Evolutionary conservation across 92 coral and sea anemone species (phyloP).

Genomic region (Phenganax subtilis): DNA sequence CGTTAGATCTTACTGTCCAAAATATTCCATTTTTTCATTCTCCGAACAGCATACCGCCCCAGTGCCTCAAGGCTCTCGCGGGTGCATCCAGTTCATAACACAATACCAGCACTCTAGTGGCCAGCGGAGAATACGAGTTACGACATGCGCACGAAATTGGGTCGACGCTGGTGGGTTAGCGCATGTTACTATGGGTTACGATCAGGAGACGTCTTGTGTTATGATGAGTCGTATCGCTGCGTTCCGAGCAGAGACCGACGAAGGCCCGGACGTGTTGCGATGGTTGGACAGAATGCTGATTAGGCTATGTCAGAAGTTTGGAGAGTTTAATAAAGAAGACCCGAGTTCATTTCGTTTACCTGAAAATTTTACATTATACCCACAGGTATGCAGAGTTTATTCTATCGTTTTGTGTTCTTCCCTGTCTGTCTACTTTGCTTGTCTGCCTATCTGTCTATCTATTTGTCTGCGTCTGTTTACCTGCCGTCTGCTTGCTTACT

Average conservation of each 20-base stretch:
- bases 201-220: slow-evolving; percentile 91
- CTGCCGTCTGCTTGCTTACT: too few species aligned
- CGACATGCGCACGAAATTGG: slow-evolving; percentile 98
- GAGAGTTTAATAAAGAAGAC: slow-evolving; percentile 93
- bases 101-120: slow-evolving; percentile 99
- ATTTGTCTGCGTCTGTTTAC: too few species aligned
- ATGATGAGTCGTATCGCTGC: slow-evolving; percentile 52
- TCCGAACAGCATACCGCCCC: slow-evolving; percentile 82
- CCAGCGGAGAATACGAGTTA: slow-evolving; percentile 95
- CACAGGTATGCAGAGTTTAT: slow-evolving; percentile 65
- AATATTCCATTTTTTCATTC: not conserved
- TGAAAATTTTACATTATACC: slow-evolving; percentile 89
- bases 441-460: too few species aligned
- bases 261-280: slow-evolving; percentile 95
- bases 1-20: not conserved
- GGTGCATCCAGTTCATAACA: slow-evolving; percentile 86
- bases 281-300: slow-evolving; percentile 98
- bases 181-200: slow-evolving; percentile 78
- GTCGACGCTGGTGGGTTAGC: slow-evolving; percentile 73
- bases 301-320: slow-evolving; percentile 96
- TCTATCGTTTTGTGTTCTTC: not conserved
- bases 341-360: slow-evolving; percentile 82
- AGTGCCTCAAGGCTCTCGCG: slow-evolving; percentile 96
- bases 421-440: too few species aligned
- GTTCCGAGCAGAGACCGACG: slow-evolving; percentile 86